Evolutionary conservation across 1,140 invertebrate species (phyloP).

Genomic region (Trinorchestia longiramus): DNA sequence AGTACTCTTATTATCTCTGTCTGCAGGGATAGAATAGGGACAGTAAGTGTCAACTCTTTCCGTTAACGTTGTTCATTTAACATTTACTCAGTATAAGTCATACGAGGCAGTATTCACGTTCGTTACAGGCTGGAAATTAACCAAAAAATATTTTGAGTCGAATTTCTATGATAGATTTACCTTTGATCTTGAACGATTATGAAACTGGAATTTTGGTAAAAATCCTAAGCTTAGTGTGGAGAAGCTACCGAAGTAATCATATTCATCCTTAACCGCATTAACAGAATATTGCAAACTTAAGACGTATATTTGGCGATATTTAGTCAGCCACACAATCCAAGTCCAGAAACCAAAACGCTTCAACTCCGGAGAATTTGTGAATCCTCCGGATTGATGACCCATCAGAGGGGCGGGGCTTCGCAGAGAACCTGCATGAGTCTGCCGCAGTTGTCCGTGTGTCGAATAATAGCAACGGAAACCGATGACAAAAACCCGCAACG

Average conservation of each 20-base stretch:
- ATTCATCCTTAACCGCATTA: background rate
- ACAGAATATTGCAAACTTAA: background rate
- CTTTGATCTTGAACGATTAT: background rate
- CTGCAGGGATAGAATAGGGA: background rate
- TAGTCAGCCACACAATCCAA: too few species aligned
- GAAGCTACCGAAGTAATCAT: background rate
- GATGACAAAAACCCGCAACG: slow-evolving; percentile 12
- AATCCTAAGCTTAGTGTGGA: background rate
- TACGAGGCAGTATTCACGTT: background rate
- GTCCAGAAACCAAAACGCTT: background rate
- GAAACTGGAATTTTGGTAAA: background rate
- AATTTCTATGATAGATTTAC: background rate
- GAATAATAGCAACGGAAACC: background rate
- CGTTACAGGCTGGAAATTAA: background rate
- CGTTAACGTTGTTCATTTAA: background rate
- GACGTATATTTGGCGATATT: background rate
- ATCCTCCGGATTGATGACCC: background rate
- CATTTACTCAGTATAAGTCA: background rate
- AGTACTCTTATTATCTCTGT: too few species aligned
- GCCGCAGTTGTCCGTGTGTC: slow-evolving; percentile 14
- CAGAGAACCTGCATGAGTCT: background rate
- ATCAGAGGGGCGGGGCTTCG: slow-evolving; percentile 31
- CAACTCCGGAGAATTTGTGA: background rate
- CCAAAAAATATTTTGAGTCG: background rate
- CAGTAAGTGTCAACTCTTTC: background rate